Evolutionary conservation across 2,113 vertebrate genomes (phyloP).

Genomic region (Indicator maculatus): DNA sequence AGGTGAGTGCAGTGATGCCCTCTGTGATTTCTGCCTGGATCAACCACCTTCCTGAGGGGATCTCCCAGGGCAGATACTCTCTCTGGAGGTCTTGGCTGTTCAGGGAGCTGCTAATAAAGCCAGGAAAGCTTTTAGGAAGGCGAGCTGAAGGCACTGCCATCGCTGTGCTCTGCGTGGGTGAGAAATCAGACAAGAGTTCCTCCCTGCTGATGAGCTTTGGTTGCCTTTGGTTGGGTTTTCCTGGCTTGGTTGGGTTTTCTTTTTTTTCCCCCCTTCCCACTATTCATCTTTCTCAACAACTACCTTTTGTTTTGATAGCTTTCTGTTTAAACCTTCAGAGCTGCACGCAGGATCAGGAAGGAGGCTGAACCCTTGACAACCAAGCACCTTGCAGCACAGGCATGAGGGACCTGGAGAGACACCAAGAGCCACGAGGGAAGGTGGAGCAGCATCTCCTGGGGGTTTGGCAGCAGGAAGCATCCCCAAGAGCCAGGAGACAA

Average conservation of each 20-base stretch:
- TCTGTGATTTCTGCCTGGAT: not conserved
- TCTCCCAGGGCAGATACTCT: constrained; percentile 34
- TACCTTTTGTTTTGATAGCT: constrained; percentile 73
- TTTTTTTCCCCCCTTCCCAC: not conserved
- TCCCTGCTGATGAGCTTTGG: not conserved
- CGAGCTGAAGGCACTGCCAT: constrained; percentile 59
- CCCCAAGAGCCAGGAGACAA: not conserved
- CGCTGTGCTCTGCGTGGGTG: constrained; percentile 63
- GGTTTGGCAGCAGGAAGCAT: not conserved
- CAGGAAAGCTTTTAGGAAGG: constrained; percentile 56
- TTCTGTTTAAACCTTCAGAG: constrained; percentile 68
- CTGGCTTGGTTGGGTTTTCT: not conserved
- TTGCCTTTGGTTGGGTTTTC: not conserved
- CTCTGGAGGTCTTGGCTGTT: constrained; percentile 39
- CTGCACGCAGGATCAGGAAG: not conserved
- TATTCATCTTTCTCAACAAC: constrained; percentile 67
- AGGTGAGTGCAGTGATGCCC: not conserved
- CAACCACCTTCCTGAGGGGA: constrained; percentile 4
- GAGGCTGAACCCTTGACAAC: not conserved
- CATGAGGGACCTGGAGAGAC: not conserved
- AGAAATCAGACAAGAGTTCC: constrained; percentile 71
- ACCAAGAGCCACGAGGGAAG: not conserved
- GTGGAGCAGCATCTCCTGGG: not conserved
- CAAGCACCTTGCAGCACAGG: not conserved
- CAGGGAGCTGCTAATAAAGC: constrained; percentile 41